phyloP scores from a whole-genome alignment of 2,888 invertebrate species.

The Aphodius sticticus region DNA sequence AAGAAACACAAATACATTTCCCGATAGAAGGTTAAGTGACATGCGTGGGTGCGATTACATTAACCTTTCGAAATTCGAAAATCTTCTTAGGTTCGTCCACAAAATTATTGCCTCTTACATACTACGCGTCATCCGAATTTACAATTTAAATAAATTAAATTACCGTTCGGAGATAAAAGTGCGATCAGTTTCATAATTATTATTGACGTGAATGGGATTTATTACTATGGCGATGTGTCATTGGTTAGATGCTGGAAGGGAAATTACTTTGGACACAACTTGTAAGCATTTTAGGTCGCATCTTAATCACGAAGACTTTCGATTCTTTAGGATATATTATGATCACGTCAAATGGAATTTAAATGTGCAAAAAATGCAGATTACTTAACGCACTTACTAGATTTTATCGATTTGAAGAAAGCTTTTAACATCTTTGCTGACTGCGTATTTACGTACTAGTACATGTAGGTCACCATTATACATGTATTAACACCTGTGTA shows the following conservation, averaged over 20 bases:
- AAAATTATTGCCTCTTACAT: neutral
- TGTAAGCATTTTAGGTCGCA: neutral
- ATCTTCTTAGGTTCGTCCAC: neutral
- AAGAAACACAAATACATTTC: neutral
- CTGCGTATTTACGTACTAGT: too few species aligned
- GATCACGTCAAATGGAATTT: neutral
- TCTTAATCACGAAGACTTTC: neutral
- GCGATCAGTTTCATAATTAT: slow-evolving; percentile 4
- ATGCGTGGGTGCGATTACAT: neutral
- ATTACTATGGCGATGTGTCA: neutral
- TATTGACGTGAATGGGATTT: slow-evolving; percentile 4
- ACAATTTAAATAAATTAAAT: slow-evolving; percentile 4
- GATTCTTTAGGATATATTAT: neutral
- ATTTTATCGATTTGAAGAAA: too few species aligned
- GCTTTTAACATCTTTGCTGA: too few species aligned
- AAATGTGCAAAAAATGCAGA: too few species aligned
- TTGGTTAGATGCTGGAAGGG: neutral
- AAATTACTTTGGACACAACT: neutral
- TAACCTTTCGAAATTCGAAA: neutral
- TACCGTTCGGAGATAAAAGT: neutral
- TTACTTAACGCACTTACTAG: too few species aligned
- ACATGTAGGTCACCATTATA: too few species aligned
- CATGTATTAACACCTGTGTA: too few species aligned
- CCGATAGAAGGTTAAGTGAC: neutral
- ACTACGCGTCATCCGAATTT: neutral